Percentiles rank a stretch among this genome's conserved stretches.
These are phyloP conservation scores for Plumapathes pennacea DNA, from an alignment of 92 coral and sea anemone species.

Conservation along the genomic window DNA sequence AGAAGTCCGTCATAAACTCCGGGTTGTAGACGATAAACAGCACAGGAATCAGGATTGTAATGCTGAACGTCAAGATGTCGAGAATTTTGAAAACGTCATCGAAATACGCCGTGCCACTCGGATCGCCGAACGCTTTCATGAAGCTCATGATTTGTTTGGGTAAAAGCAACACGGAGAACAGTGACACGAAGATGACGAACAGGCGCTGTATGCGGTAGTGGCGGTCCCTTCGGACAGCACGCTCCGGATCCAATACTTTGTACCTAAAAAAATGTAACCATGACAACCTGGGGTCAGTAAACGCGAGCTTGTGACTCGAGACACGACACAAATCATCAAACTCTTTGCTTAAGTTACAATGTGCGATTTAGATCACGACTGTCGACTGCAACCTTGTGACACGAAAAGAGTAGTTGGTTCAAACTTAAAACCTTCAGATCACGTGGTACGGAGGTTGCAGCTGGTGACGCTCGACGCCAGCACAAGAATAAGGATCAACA, in stretches of 20 bases:
- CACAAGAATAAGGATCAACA: no score
- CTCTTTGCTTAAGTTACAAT: no score
- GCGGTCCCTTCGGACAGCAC: constrained; percentile 54
- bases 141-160: constrained; percentile 81
- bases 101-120: constrained; percentile 45
- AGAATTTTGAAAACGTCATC: constrained; percentile 30
- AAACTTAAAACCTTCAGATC: no score
- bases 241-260: constrained; percentile 40
- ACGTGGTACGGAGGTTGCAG: no score
- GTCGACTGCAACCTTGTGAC: no score
- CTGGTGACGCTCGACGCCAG: no score
- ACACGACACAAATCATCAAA: no score
- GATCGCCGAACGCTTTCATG: constrained; percentile 46
- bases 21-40: constrained; percentile 74
- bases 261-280: constrained; percentile 20
- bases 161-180: constrained; percentile 54
- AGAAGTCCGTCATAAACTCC: constrained; percentile 56
- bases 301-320: no score
- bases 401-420: no score
- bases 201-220: constrained; percentile 57
- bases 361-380: no score
- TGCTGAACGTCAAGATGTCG: constrained; percentile 71
- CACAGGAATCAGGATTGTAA: constrained; percentile 73
- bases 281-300: no score
- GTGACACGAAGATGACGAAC: constrained; percentile 48